Evolutionary conservation across 1,140 invertebrate species (phyloP), one percentile per base, ranked within the genome.

Genomic region (Thaumetopoea pityocampa): DNA sequence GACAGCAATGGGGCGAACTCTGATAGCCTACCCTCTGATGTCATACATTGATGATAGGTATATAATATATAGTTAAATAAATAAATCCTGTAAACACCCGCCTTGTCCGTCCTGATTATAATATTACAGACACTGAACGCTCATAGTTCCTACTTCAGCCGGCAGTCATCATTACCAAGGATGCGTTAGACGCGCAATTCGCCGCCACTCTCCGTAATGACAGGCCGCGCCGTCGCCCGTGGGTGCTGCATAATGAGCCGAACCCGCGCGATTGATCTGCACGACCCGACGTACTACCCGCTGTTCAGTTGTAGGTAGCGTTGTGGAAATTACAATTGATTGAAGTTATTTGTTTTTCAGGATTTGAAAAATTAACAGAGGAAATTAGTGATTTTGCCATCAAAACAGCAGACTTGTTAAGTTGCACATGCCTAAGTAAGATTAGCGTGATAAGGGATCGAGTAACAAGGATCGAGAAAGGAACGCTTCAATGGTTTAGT

Each of bases 151-250:
- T 47, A 61, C 64, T 73, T 76, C 68, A 56, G 59, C 57, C 52
- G 54, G 66, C 61, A 67, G 66, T 59, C 51, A 51, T 55, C 57
- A 67, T 62, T 67, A 71, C 41, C 37, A 28, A 11, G 27, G 53
- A 50, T 69, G 67, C 68, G 74, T 80, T 80, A 74, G 78, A 80
- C 65, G 70, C 64, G 70, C 82, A 85, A 85, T 85, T 85, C 81
- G 70, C 67, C 72, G 70, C 70, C 71, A 83, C 83, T 83, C 74
- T 70, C 48, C 45, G 48, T 85, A 85, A 85, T 85, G 74, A 83
- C 77, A 82, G 82, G 48, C 69, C 79, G 73, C 76, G 65, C 42
- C 26, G 60, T 48, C 54, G 56, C 59, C 57, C 57, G 53, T 70
- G 64, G 67, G 66, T 62, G 59, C 49, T 69, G 70, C 68, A 78